Percentiles rank a stretch among this genome's conserved stretches.
These are phyloP conservation scores for Rhineura floridana DNA, from an alignment of 2,113 vertebrate genomes.

Conservation along the genomic window DNA sequence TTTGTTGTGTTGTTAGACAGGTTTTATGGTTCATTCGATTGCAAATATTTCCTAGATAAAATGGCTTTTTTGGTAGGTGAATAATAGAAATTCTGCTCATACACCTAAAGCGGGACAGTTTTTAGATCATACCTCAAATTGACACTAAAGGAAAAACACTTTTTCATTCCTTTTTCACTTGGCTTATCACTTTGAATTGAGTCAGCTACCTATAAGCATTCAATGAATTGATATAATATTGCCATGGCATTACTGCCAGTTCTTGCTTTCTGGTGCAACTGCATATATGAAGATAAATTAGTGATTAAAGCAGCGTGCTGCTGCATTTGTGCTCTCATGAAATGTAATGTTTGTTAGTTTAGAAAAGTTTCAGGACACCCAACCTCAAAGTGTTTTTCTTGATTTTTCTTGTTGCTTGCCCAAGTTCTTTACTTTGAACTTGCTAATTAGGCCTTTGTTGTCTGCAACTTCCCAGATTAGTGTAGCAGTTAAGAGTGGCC, in stretches of 20 bases:
- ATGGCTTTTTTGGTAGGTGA: fast-evolving
- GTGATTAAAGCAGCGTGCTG: background rate
- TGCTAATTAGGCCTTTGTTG: background rate
- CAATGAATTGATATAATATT: background rate
- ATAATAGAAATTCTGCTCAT: conserved; percentile 31
- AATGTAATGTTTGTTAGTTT: background rate
- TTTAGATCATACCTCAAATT: background rate
- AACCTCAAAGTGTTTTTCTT: background rate
- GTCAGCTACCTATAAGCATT: conserved; percentile 34
- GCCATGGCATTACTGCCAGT: background rate
- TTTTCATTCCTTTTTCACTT: conserved; percentile 42
- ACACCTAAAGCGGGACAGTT: conserved; percentile 23
- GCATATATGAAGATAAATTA: background rate
- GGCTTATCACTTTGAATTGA: conserved; percentile 21
- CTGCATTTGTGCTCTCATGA: background rate
- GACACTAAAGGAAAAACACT: conserved; percentile 21
- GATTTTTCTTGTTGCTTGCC: background rate
- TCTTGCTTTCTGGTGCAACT: background rate
- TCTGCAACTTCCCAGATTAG: background rate
- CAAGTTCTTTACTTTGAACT: background rate
- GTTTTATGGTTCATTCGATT: conserved; percentile 7
- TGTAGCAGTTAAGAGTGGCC: background rate
- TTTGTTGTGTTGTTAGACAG: background rate
- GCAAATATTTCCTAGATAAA: conserved; percentile 17
- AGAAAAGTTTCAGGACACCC: background rate